phyloP scores from a whole-genome alignment of 2,888 invertebrate species.

The Zaprionus obscuricornis region DNA sequence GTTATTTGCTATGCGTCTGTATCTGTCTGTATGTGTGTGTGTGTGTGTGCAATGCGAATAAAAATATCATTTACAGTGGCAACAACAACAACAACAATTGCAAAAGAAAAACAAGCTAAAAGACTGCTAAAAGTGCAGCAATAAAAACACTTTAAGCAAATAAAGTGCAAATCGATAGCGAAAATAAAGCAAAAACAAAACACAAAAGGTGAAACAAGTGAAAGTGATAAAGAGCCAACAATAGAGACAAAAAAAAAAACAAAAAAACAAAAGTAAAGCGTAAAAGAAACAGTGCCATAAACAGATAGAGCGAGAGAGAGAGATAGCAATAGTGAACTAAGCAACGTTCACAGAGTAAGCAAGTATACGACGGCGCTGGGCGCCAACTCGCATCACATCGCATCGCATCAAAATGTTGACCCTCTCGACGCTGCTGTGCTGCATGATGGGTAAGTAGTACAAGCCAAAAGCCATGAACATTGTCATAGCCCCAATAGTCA shows the following conservation, averaged over 20 bases:
- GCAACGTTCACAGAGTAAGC: neutral
- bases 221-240: conserved; percentile 13
- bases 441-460: conserved; percentile 82
- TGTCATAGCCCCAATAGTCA: conserved; percentile 5
- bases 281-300: neutral
- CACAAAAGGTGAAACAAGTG: conserved; percentile 22
- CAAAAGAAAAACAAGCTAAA: conserved; percentile 16
- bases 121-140: conserved; percentile 34
- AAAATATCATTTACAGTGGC: conserved; percentile 54
- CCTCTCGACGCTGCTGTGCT: conserved; percentile 81
- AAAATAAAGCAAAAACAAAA: conserved; percentile 29
- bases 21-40: no score
- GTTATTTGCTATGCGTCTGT: conserved; percentile 6
- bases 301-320: neutral
- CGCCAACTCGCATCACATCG: conserved; percentile 19
- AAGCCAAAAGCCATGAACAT: conserved; percentile 25
- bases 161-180: conserved; percentile 56
- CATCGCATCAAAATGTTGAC: conserved; percentile 80
- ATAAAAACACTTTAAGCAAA: conserved; percentile 47
- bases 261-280: conserved; percentile 9
- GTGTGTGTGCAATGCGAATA: conserved; percentile 29
- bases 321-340: neutral
- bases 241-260: neutral
- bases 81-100: conserved; percentile 4
- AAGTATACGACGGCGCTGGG: conserved; percentile 36